Evolutionary conservation across 2,113 vertebrate genomes (phyloP), one percentile per base, ranked within the genome.

Genomic region (Typhlomys cinereus): DNA sequence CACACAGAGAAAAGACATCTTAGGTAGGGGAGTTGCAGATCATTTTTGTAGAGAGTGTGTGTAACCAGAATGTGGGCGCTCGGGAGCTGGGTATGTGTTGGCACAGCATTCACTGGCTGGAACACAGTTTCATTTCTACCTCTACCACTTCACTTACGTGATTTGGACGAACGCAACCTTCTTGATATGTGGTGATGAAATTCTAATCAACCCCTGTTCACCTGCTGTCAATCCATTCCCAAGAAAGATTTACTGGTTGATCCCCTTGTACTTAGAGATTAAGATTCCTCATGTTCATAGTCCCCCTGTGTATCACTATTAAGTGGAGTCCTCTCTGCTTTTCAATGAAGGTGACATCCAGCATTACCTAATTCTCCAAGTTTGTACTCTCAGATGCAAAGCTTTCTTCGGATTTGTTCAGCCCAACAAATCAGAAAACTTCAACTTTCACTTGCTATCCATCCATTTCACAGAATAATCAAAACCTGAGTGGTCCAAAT

Each of bases 291-390:
- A 31, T 81, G 57, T 18, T 36, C 62, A 73, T 52, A 15, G 29
- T 12, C 36, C 2, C 39, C 48, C 41, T 94, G 46, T 34, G 4
- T 27, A 46, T 78, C 13, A 61, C 20, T 39, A 59, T 25, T 5
- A 29, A 73, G 15, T 66, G n/a, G 17, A 52, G 15, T 78, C 48
- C 50, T 52, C 20, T 50, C 48, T 57, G 2, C 62, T 69, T 88
- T 4, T 69, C 34, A 52, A 7, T 64, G 4, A 75, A 11, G n/a
- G 9, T n/a, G n/a, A 78, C 69, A 52, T 31, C 31, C 36, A 23
- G 89, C 18, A 73, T 81, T 46, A 50, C 57, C 41, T 73, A 76
- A 85, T 46, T 90, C 46, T 34, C 85, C 61, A 79, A 82, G 74
- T 57, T 52, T 52, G 52, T 57, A 57, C 54, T 15, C 15, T 57